These are phyloP conservation scores for Telmatochromis brichardi DNA, from an alignment of 2,113 vertebrate species.

Conservation along the genomic window DNA sequence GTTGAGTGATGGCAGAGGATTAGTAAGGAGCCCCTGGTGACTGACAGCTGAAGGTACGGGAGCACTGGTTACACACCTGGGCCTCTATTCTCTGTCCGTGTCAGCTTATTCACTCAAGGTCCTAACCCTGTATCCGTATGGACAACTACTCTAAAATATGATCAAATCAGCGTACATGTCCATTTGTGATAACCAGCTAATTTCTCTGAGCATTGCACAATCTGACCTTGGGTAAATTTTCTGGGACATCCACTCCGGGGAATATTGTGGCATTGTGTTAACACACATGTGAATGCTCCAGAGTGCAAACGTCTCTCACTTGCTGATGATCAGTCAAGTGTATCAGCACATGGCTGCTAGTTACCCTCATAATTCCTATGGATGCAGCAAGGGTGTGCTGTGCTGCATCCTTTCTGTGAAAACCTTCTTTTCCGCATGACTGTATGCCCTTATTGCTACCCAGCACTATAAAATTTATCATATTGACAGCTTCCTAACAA, in stretches of 20 bases:
- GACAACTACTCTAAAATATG: not conserved
- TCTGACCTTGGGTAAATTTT: not conserved
- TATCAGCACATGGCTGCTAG: not conserved
- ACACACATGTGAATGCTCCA: not conserved
- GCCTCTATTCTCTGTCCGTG: not conserved
- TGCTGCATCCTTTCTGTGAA: not conserved
- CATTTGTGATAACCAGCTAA: not conserved
- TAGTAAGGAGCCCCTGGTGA: constrained; percentile 45
- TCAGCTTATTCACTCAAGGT: not conserved
- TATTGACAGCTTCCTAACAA: not conserved
- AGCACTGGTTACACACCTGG: constrained; percentile 38
- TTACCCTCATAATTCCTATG: not conserved
- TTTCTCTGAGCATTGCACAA: not conserved
- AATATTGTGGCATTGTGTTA: not conserved
- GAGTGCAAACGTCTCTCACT: not conserved
- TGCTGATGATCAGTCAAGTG: not conserved
- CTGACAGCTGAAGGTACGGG: constrained; percentile 29
- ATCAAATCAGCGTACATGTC: not conserved
- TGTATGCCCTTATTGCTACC: not conserved
- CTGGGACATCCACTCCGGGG: not conserved
- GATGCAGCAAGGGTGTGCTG: not conserved
- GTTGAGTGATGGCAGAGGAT: constrained; percentile 61
- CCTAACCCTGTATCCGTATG: not conserved
- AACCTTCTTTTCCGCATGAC: not conserved
- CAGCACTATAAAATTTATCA: not conserved